Percentiles rank a stretch among this genome's conserved stretches.
phyloP scores from a whole-genome alignment of 2,113 vertebrate species.

The Anser brachyrhynchus region DNA sequence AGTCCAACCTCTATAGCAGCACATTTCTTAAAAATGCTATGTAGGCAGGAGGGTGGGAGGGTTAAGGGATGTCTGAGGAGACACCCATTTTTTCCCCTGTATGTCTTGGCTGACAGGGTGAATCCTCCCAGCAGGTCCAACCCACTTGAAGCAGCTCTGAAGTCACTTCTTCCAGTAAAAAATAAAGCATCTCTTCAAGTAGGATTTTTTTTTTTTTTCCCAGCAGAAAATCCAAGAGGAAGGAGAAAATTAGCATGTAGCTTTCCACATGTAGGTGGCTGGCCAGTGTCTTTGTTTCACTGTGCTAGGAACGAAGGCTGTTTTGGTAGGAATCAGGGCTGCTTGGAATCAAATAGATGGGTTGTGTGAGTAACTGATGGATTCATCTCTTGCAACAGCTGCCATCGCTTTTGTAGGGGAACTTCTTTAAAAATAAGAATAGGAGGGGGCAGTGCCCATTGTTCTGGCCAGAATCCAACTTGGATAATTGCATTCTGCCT shows the following conservation, averaged over 20 bases:
- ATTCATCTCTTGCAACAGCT: constrained; percentile 23
- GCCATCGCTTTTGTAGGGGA: background rate
- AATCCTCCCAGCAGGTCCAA: background rate
- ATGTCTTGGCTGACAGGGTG: background rate
- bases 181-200: background rate
- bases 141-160: background rate
- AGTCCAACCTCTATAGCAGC: background rate
- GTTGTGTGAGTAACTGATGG: background rate
- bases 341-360: background rate
- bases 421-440: background rate
- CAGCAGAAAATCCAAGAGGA: background rate
- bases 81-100: accelerated
- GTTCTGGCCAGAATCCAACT: constrained; percentile 53
- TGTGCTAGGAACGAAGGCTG: background rate
- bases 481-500: constrained; percentile 55
- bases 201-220: background rate
- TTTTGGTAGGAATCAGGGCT: background rate
- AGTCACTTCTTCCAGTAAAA: background rate
- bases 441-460: background rate
- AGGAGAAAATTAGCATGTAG: background rate
- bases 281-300: background rate
- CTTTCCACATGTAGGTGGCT: background rate
- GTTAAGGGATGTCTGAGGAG: background rate
- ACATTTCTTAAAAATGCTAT: background rate
- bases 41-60: background rate